Percentiles rank a stretch among this genome's conserved stretches.
Conservation (phyloP, 2,888 invertebrate genomes). For the Eueremaeus valkanovi region DNA sequence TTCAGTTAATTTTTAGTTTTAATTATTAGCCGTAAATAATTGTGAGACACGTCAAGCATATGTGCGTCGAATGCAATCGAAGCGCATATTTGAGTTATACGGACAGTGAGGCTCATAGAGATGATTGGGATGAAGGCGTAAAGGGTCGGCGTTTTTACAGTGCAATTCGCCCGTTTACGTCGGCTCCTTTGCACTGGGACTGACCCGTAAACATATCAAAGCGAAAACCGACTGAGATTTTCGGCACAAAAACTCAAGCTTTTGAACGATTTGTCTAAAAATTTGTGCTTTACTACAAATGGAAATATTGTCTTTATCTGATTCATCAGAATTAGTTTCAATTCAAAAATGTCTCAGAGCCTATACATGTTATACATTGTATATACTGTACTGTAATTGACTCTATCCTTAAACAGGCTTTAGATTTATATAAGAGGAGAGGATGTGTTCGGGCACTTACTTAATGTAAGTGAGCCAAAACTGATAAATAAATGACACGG, state of each 20-base stretch:
- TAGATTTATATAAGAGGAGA: neutral
- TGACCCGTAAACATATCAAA: constrained; percentile 29
- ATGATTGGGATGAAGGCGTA: constrained; percentile 30
- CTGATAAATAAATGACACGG: constrained; percentile 7
- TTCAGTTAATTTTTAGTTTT: neutral
- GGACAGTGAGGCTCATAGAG: constrained; percentile 2
- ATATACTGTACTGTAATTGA: neutral
- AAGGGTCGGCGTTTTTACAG: constrained; percentile 30
- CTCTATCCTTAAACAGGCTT: neutral
- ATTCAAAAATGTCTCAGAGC: too few relatives aligned
- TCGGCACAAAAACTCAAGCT: neutral
- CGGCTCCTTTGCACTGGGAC: neutral
- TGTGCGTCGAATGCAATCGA: constrained; percentile 9
- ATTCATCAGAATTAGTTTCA: too few relatives aligned
- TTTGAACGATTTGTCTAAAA: neutral
- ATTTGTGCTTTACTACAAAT: neutral
- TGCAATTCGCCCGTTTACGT: constrained; percentile 31
- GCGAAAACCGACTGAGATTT: constrained; percentile 7
- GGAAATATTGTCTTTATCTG: too few relatives aligned
- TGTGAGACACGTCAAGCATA: neutral
- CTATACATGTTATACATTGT: too few relatives aligned
- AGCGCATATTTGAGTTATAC: neutral
- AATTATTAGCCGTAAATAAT: neutral
- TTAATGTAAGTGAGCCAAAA: constrained; percentile 18
- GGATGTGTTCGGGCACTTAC: constrained; percentile 22